These are phyloP conservation scores for Melanotus villosus DNA, from an alignment of 2,888 invertebrate species.

Conservation along the genomic window DNA sequence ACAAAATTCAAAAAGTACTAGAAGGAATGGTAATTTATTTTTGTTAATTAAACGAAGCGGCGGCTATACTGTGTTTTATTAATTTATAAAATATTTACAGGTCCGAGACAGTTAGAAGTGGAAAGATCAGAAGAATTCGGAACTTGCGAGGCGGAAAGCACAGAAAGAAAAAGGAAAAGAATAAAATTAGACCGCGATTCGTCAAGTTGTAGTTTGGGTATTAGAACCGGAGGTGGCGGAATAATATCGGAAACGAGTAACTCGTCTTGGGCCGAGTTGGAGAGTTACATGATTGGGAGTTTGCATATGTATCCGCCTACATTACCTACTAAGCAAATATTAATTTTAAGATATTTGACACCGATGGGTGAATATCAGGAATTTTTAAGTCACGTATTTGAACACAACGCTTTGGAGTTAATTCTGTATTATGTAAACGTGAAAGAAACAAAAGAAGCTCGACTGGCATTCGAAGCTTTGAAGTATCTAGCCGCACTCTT, in stretches of 20 bases:
- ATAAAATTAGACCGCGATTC: slow-evolving; percentile 52
- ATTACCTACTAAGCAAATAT: slow-evolving; percentile 89
- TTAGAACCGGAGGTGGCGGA: slow-evolving; percentile 4
- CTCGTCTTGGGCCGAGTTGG: slow-evolving; percentile 93
- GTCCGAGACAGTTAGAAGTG: neutral
- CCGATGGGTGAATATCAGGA: slow-evolving; percentile 99
- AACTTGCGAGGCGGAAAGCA: too few species aligned
- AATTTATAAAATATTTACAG: too few species aligned
- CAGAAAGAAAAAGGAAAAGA: slow-evolving; percentile 54
- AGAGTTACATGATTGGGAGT: slow-evolving; percentile 89
- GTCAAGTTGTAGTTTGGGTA: neutral
- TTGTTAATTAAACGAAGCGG: neutral
- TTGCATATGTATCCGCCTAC: slow-evolving; percentile 93
- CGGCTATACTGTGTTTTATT: too few species aligned
- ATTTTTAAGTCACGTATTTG: slow-evolving; percentile 94
- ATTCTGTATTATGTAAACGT: slow-evolving; percentile 94
- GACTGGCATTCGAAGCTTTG: slow-evolving; percentile 96
- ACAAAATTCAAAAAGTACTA: neutral
- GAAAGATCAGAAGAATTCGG: neutral
- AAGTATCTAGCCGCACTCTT: slow-evolving; percentile 95
- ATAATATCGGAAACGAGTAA: slow-evolving; percentile 76
- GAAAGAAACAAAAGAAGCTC: slow-evolving; percentile 88
- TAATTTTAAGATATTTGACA: slow-evolving; percentile 94
- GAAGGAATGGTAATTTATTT: neutral
- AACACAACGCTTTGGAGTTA: slow-evolving; percentile 90